These are phyloP conservation scores for Morus bassanus DNA, from an alignment of 2,797 vertebrate species.

Conservation along the genomic window DNA sequence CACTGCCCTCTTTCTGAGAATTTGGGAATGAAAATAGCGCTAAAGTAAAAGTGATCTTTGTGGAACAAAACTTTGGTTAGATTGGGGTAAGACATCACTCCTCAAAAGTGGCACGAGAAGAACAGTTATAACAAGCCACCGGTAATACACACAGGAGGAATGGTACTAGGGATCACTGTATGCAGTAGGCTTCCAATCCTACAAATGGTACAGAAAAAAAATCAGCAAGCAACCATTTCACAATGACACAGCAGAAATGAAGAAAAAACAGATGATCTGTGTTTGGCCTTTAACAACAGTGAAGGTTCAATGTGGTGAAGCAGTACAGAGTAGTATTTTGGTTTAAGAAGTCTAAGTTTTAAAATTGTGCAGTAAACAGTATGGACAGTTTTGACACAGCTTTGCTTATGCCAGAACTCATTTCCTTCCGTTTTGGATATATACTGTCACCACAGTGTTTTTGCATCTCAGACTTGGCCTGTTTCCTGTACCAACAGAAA, in stretches of 20 bases:
- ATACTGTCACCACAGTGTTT: conserved; percentile 45
- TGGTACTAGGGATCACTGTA: conserved; percentile 58
- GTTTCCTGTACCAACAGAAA: conserved; percentile 55
- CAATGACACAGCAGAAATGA: conserved; percentile 73
- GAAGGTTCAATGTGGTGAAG: conserved; percentile 51
- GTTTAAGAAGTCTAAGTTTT: conserved; percentile 16
- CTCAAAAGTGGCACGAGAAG: conserved; percentile 66
- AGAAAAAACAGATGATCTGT: conserved; percentile 69
- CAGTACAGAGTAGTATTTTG: background rate
- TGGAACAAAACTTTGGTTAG: conserved; percentile 77
- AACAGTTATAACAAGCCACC: conserved; percentile 69
- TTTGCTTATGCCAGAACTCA: conserved; percentile 44
- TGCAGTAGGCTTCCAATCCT: conserved; percentile 79
- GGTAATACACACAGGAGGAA: conserved; percentile 66
- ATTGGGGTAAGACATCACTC: conserved; percentile 64
- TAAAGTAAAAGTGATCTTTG: conserved; percentile 65
- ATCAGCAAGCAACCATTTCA: conserved; percentile 81
- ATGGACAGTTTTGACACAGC: conserved; percentile 29
- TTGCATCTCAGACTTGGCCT: conserved; percentile 47
- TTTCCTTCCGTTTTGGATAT: conserved; percentile 12
- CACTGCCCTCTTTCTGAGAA: conserved; percentile 70
- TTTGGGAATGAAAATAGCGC: conserved; percentile 68
- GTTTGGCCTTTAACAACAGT: conserved; percentile 73
- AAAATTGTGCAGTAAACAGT: background rate
- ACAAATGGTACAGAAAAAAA: conserved; percentile 85